These are phyloP conservation scores for Nansenia antarctica DNA, from an alignment of 2,113 vertebrate species.

Conservation along the genomic window DNA sequence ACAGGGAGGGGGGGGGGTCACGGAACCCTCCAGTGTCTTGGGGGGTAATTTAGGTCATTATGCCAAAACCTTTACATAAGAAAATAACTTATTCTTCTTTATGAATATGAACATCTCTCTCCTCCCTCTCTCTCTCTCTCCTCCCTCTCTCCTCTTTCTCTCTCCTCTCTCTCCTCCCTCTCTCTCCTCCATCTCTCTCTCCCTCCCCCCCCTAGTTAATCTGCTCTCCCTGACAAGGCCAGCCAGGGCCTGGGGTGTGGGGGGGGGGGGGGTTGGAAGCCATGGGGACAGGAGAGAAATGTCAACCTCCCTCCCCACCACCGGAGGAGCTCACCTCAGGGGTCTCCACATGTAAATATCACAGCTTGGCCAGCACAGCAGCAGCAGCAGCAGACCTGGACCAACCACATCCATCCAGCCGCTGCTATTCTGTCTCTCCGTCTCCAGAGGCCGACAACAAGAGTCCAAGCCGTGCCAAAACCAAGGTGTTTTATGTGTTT, in stretches of 20 bases:
- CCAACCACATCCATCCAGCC: not conserved
- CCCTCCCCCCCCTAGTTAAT: conserved; percentile 37
- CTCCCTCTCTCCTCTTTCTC: not conserved
- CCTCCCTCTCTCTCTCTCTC: not conserved
- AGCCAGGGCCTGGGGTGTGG: conserved; percentile 41
- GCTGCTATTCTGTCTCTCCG: not conserved
- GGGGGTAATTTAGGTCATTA: not conserved
- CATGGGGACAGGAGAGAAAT: conserved; percentile 57
- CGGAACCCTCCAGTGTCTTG: conserved; percentile 3
- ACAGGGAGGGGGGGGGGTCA: conserved; percentile 4
- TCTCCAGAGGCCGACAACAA: not conserved
- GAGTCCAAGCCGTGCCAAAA: not conserved
- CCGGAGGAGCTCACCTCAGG: conserved; percentile 51
- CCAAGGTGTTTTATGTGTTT: not conserved
- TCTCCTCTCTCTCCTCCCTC: conserved; percentile 17
- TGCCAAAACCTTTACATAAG: conserved; percentile 32
- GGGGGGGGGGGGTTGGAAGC: conserved; percentile 45
- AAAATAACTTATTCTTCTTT: conserved; percentile 41
- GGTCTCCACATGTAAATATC: conserved; percentile 60
- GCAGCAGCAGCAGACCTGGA: too few species aligned
- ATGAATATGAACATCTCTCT: conserved; percentile 21
- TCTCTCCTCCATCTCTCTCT: not conserved
- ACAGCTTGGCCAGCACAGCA: conserved; percentile 50
- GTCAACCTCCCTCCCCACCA: conserved; percentile 63
- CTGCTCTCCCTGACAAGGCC: conserved; percentile 58